Percentiles rank a stretch among this genome's conserved stretches.
These are phyloP conservation scores for Notarius lentiginosus DNA, from an alignment of 2,113 vertebrate species.

Conservation along the genomic window DNA sequence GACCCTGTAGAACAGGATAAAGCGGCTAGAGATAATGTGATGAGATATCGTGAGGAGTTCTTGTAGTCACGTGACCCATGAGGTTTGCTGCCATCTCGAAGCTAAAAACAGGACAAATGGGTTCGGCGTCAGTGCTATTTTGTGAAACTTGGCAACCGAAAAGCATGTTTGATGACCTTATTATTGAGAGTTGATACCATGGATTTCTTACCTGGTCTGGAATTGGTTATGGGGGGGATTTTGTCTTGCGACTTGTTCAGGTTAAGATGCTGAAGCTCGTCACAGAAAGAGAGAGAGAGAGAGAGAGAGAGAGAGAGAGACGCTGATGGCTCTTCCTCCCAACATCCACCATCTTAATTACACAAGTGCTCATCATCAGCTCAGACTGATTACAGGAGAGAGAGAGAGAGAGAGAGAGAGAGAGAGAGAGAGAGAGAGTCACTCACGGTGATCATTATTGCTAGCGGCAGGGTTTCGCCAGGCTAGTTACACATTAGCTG, in stretches of 20 bases:
- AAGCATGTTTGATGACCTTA: background rate
- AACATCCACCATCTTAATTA: constrained; percentile 64
- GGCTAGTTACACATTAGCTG: constrained; percentile 50
- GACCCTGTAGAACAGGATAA: too few relatives aligned
- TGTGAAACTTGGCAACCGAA: background rate
- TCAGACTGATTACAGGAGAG: constrained; percentile 62
- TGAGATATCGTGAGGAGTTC: too few relatives aligned
- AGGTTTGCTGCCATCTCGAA: background rate
- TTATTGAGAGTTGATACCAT: background rate
- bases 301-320: constrained; percentile 41
- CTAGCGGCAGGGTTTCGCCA: constrained; percentile 43
- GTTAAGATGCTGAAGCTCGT: constrained; percentile 4
- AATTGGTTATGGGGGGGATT: background rate
- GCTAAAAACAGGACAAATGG: background rate
- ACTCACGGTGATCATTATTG: constrained; percentile 49
- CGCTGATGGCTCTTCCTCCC: constrained; percentile 56
- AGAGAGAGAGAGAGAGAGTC: constrained; percentile 31
- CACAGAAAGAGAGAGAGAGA: background rate
- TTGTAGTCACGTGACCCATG: background rate
- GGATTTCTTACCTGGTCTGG: background rate
- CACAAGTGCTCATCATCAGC: constrained; percentile 66
- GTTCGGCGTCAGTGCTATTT: background rate
- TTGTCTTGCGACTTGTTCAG: constrained; percentile 18
- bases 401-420: background rate
- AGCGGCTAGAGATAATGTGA: too few relatives aligned